Evolutionary conservation across 2,797 vertebrate species (phyloP).

Genomic region (Pelodytes ibericus): DNA sequence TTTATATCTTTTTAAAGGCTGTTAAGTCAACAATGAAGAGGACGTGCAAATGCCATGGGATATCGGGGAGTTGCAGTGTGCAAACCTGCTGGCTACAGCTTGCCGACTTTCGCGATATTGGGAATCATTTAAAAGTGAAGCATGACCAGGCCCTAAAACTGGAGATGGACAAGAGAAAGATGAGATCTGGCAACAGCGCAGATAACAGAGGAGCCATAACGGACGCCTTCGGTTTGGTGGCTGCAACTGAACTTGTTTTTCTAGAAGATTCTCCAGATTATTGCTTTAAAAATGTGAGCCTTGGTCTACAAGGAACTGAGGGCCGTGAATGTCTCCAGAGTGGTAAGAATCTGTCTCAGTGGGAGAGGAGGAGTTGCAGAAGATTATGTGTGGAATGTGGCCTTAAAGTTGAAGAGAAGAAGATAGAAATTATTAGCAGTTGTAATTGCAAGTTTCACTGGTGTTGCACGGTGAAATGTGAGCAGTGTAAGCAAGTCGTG

Average conservation of each 20-base stretch:
- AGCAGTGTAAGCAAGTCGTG: constrained; percentile 83
- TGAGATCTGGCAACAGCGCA: constrained; percentile 87
- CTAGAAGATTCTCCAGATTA: constrained; percentile 94
- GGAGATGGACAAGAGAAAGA: constrained; percentile 86
- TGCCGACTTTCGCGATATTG: constrained; percentile 88
- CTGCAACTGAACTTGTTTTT: constrained; percentile 83
- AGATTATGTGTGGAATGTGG: constrained; percentile 89
- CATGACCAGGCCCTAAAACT: constrained; percentile 87
- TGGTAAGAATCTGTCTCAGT: constrained; percentile 73
- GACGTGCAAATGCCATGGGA: constrained; percentile 94
- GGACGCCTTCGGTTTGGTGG: constrained; percentile 77
- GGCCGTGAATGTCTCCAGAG: constrained; percentile 90
- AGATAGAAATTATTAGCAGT: constrained; percentile 81
- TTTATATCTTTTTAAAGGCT: constrained; percentile 71
- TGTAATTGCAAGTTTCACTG: constrained; percentile 97
- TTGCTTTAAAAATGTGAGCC: constrained; percentile 84
- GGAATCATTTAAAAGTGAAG: constrained; percentile 89
- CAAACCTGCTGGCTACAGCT: constrained; percentile 98
- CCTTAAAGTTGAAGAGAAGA: constrained; percentile 82
- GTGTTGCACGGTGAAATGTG: constrained; percentile 94
- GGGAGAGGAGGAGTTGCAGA: constrained; percentile 87
- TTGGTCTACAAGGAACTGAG: constrained; percentile 87
- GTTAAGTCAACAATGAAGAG: constrained; percentile 88
- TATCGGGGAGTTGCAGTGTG: constrained; percentile 95
- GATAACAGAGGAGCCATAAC: constrained; percentile 80